A percentile compares a stretch with the other conserved stretches of the same genome.
These are phyloP conservation scores for Rhea pennata DNA, from an alignment of 2,113 vertebrate genomes.

Conservation along the genomic window DNA sequence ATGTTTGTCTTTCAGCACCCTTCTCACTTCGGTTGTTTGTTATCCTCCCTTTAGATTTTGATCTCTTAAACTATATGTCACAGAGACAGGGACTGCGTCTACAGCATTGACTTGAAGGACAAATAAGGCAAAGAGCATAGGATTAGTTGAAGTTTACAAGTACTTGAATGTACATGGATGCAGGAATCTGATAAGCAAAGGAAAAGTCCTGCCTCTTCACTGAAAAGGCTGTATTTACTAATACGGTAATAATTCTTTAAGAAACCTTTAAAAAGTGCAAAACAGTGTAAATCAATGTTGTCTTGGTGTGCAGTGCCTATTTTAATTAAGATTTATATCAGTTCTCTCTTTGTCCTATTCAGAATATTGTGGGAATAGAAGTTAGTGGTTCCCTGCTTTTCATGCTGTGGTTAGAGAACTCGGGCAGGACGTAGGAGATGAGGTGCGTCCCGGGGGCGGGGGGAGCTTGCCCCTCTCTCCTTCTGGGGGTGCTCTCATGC, in stretches of 20 bases:
- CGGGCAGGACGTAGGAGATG: background rate
- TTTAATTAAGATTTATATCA: background rate
- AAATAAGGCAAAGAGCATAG: background rate
- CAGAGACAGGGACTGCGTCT: background rate
- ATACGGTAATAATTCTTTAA: background rate
- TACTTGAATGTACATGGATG: background rate
- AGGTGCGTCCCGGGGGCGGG: background rate
- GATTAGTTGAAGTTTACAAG: background rate
- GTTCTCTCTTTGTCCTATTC: background rate
- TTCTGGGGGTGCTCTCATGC: background rate
- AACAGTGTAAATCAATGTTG: background rate
- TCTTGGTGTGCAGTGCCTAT: background rate
- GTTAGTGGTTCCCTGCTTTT: background rate
- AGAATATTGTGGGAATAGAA: background rate
- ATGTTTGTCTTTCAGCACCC: constrained; percentile 17
- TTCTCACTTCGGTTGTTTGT: background rate
- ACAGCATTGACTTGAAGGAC: background rate
- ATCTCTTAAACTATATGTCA: background rate
- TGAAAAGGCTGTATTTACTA: background rate
- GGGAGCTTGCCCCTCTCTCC: background rate
- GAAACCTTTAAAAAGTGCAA: background rate
- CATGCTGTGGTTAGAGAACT: background rate
- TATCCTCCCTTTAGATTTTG: background rate
- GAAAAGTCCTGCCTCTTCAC: background rate
- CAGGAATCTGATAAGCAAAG: background rate